Conservation (phyloP, 2,888 invertebrate species). For the Lingula anatina region DNA sequence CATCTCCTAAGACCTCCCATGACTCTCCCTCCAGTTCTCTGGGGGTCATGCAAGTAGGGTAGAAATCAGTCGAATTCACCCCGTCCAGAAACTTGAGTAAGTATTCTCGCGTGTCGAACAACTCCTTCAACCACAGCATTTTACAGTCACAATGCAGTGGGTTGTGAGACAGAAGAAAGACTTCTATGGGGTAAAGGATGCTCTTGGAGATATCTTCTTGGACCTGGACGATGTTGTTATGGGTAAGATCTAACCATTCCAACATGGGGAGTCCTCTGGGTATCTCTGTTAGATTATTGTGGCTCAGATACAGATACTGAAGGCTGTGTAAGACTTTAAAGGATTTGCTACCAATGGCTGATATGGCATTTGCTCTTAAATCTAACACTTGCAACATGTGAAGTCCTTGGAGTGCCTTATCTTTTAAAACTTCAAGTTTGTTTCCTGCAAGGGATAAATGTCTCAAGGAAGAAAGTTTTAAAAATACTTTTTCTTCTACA, state of each 20-base stretch:
- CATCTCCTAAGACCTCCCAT: constrained; percentile 22
- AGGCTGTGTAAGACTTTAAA: constrained; percentile 9
- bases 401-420: constrained; percentile 7
- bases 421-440: constrained; percentile 2
- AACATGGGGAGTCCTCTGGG: constrained; percentile 15
- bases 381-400: constrained; percentile 9
- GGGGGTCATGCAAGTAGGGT: constrained; percentile 22
- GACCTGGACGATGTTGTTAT: constrained; percentile 13
- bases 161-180: constrained; percentile 18
- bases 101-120: constrained; percentile 21
- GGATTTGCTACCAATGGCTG: constrained; percentile 6
- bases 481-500: constrained; percentile 1
- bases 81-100: constrained; percentile 15
- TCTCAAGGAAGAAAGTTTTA: constrained; percentile 3
- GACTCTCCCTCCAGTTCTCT: constrained; percentile 10
- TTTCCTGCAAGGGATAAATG: constrained; percentile 12
- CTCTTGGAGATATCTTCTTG: constrained; percentile 5
- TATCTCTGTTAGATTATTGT: constrained; percentile 12
- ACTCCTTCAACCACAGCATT: constrained; percentile 20
- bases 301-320: constrained; percentile 14
- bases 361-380: constrained; percentile 15
- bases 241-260: constrained; percentile 19
- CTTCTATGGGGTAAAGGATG: constrained; percentile 15
- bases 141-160: constrained; percentile 20
- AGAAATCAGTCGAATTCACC: constrained; percentile 14